These are phyloP conservation scores for Pseudochirops cupreus DNA, from an alignment of 2,797 vertebrate species.

Conservation along the genomic window DNA sequence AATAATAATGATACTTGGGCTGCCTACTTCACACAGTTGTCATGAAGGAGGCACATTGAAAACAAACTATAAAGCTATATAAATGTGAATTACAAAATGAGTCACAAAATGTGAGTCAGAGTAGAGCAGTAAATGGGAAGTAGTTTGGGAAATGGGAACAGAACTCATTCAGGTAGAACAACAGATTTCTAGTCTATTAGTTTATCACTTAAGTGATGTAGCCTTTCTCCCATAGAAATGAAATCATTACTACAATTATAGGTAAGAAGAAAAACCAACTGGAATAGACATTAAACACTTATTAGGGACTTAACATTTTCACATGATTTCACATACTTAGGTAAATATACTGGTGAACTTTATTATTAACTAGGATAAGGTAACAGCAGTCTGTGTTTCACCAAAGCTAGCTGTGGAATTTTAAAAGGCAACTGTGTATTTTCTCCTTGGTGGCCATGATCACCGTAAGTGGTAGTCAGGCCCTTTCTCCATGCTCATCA, in stretches of 20 bases:
- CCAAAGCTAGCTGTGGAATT: slow-evolving; percentile 24
- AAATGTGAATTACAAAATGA: not conserved
- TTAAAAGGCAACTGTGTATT: slow-evolving; percentile 50
- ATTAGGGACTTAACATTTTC: slow-evolving; percentile 65
- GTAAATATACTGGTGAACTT: slow-evolving; percentile 59
- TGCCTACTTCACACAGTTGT: not conserved
- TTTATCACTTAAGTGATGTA: slow-evolving; percentile 40
- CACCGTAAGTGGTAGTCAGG: not conserved
- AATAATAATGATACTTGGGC: not conserved
- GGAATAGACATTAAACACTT: slow-evolving; percentile 63
- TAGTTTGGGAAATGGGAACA: slow-evolving; percentile 34
- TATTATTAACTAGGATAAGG: slow-evolving; percentile 65
- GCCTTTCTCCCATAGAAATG: slow-evolving; percentile 43
- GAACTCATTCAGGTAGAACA: slow-evolving; percentile 53
- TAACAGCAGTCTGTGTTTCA: slow-evolving; percentile 32
- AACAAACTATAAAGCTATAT: not conserved
- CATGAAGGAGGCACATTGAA: not conserved
- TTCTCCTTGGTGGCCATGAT: slow-evolving; percentile 36
- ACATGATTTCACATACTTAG: slow-evolving; percentile 54
- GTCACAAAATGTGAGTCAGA: not conserved
- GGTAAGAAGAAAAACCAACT: slow-evolving; percentile 57
- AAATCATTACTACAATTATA: slow-evolving; percentile 60
- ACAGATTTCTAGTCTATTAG: slow-evolving; percentile 55
- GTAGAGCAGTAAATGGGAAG: slow-evolving; percentile 14
- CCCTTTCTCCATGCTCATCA: slow-evolving; percentile 25